Base-by-base conservation (phyloP, 2,888 invertebrate species). In the Microplitis deprimator region DNA sequence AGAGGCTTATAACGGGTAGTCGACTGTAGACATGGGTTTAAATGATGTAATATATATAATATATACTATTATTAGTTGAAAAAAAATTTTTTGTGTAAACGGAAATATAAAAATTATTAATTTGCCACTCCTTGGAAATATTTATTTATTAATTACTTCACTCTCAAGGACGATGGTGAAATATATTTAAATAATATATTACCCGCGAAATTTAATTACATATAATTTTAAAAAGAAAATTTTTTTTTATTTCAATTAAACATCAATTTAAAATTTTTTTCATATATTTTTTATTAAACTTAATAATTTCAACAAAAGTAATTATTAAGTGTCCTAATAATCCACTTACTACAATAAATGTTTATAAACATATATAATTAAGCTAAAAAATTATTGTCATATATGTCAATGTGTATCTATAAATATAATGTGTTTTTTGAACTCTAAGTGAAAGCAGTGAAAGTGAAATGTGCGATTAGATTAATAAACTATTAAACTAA, bases 391-490 rank as follows among this genome's bases (percentile, higher is more conserved):
- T 40, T 39, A n/a, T 68, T n/a, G 17, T 68, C 16, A 40, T n/a
- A 40, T n/a, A 40, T 39, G 39, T 68, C 40, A 39, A 68, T 16
- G 40, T 38, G 39, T 68, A 68, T 39, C 39, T 50, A 70, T 60
- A 70, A 59, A 61, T 10, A 70, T 59, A 70, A 20, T 8, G 39
- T 29, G 13, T 38, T 5, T 29, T 29, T 29, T 50, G 50, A 50
- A 13, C 50, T 50, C 50, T 50, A 16, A 20, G 70, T 70, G 70
- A 70, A 70, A 70, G 70, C 60, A 60, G 70, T 70, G 70, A 70
- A 70, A 70, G 70, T 70, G 29, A 8, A 16, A 60, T 70, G 50
- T 38, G 29, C 70, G 38, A 70, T 70, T 60, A 17, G 8, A 70
- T 60, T 29, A 60, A 60, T 70, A 70, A 61, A 50, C 39, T 41